Conservation (phyloP, 2,888 invertebrate genomes). For the Frankliniella fusca region DNA sequence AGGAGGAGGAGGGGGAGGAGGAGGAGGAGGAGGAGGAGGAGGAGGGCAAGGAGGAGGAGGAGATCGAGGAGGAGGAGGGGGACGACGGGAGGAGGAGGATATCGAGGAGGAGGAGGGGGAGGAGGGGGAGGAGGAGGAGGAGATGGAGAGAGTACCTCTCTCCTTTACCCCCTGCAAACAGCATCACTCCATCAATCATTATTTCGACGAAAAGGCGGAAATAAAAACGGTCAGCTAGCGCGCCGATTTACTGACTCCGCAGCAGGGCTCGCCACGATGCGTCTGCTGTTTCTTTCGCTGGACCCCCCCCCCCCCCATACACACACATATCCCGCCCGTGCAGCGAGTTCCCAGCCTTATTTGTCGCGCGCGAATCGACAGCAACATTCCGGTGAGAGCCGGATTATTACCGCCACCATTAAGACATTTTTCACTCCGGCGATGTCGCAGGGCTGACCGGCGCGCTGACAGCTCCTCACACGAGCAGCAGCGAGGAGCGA, state of each 20-base stretch:
- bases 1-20: neutral
- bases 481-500: too few relatives aligned
- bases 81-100: too few relatives aligned
- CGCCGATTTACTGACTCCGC: neutral
- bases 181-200: neutral
- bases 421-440: neutral
- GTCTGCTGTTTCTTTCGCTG: neutral
- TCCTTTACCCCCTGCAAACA: neutral
- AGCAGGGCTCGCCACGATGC: neutral
- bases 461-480: too few relatives aligned
- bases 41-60: too few relatives aligned
- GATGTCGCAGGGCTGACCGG: too few relatives aligned
- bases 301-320: neutral
- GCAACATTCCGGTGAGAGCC: neutral
- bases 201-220: constrained; percentile 14
- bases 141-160: neutral
- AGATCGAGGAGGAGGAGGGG: neutral
- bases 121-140: too few relatives aligned
- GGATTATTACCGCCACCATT: neutral
- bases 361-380: neutral
- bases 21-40: too few relatives aligned
- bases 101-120: neutral
- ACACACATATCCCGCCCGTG: too few relatives aligned
- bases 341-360: neutral
- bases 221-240: neutral